Percentiles rank a stretch among this genome's conserved stretches.
These are phyloP conservation scores for Aphrocallistes beatrix DNA, from an alignment of 37 sponge, comb jelly and placozoan species.

Conservation along the genomic window DNA sequence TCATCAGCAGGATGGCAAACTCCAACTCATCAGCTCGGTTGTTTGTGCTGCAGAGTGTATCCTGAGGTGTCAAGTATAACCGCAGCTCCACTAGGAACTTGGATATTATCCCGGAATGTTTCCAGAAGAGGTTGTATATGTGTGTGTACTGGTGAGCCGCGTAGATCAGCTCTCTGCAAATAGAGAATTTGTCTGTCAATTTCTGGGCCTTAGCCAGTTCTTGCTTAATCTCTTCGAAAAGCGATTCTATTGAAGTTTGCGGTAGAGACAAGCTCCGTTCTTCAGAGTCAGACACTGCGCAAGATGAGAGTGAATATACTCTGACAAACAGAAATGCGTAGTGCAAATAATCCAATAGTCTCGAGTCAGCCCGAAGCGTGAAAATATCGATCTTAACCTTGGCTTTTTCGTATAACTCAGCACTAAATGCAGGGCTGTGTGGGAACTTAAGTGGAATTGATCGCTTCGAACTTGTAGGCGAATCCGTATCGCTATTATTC, in stretches of 20 bases:
- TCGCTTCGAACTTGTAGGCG: too few species aligned
- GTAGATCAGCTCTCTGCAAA: not conserved
- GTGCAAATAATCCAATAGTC: not conserved
- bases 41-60: not conserved
- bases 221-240: not conserved
- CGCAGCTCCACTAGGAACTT: not conserved
- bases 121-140: not conserved
- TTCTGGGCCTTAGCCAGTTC: not conserved
- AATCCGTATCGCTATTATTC: too few species aligned
- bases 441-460: too few species aligned
- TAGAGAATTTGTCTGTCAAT: not conserved
- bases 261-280: not conserved
- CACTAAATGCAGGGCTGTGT: too few species aligned
- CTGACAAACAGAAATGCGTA: not conserved
- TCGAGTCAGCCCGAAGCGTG: not conserved
- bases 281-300: not conserved
- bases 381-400: not conserved
- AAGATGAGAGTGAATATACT: not conserved
- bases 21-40: not conserved
- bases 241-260: not conserved
- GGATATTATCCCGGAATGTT: not conserved
- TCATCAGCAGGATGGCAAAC: not conserved
- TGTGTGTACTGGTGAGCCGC: not conserved
- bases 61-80: not conserved
- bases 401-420: not conserved